Evolutionary conservation across 2,113 vertebrate genomes (phyloP).

Genomic region (Syngnathus floridae): DNA sequence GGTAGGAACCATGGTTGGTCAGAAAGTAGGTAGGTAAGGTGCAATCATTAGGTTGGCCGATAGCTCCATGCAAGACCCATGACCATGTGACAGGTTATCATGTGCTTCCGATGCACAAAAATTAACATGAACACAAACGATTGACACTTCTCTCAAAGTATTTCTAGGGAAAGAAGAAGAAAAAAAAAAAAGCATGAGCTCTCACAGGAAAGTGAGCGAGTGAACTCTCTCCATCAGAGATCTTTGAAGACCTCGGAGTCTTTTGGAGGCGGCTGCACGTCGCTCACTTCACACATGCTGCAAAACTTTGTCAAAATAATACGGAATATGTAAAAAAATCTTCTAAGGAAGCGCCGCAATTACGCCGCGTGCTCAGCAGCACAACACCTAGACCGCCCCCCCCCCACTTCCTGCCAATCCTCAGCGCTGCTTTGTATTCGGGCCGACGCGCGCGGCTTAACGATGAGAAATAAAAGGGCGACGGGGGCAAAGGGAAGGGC

Average conservation of each 20-base stretch:
- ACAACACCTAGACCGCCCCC: neutral
- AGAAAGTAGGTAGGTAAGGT: neutral
- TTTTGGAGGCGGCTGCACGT: neutral
- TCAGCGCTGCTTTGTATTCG: neutral
- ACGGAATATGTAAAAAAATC: neutral
- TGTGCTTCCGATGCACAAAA: neutral
- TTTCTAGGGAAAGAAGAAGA: neutral
- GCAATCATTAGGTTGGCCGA: no score
- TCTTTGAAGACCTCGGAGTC: conserved; percentile 1
- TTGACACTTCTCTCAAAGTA: neutral
- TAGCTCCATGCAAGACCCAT: neutral
- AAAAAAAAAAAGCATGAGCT: neutral
- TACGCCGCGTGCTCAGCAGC: neutral
- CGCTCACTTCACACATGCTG: neutral
- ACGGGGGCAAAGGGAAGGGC: neutral
- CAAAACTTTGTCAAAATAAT: neutral
- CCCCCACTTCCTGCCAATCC: neutral
- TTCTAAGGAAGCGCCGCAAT: neutral
- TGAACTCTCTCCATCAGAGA: no score
- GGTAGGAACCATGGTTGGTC: no score
- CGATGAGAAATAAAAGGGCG: neutral
- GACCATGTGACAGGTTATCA: neutral
- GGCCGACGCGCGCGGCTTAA: neutral
- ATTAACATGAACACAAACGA: neutral
- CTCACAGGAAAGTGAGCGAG: neutral